Base-by-base conservation (phyloP, 2,797 vertebrate species). In the Liparis tanakae region DNA sequence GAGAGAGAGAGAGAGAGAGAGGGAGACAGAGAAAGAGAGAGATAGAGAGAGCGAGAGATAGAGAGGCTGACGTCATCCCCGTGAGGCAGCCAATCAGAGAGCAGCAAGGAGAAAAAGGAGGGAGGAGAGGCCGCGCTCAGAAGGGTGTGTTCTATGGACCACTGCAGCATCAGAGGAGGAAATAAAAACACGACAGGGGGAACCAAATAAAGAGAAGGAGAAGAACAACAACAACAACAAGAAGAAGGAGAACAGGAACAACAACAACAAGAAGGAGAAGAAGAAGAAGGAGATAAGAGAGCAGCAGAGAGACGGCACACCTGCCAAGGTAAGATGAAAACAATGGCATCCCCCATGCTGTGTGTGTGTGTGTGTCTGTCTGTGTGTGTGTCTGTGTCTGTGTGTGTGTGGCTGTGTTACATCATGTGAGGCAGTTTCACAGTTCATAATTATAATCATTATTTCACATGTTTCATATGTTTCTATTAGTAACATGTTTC, bases 71-170 rank as follows among this genome's bases (percentile, higher is more conserved):
- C 90, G 92, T 93, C 91, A 93, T 90, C 80, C 17, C 36, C 83
- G 56, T 7, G 44, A 53, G 54, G 60, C 72, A 78, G 74, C 92
- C 88, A 93, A 93, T 92, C 75, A 82, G 75, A 84, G 78, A 48
- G 54, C 53, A 57, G 83, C 58, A 22, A 67, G 33, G 66, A 69
- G 59, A 55, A 53, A 54, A 73, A 76, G 62, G 74, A 75, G 76
- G 81, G 83, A 70, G 76, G 58, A 77, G 80, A 85, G 83, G 73
- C 82, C 53, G 82, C 72, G 71, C 80, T 82, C 50, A 76, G 80
- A 81, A 89, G 90, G 91, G 90, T 87, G 92, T 92, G 91, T 92
- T 92, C 85, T 74, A 76, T 89, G 76, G 78, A 70, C 70, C 85
- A 91, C 89, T 92, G 92, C 91, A 91, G 91, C 81, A 85, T 90